A percentile compares a stretch with the other conserved stretches of the same genome.
Evolutionary conservation across 37 sponge, comb jelly and placozoan species (phyloP).

Genomic region (Spongilla lacustris): DNA sequence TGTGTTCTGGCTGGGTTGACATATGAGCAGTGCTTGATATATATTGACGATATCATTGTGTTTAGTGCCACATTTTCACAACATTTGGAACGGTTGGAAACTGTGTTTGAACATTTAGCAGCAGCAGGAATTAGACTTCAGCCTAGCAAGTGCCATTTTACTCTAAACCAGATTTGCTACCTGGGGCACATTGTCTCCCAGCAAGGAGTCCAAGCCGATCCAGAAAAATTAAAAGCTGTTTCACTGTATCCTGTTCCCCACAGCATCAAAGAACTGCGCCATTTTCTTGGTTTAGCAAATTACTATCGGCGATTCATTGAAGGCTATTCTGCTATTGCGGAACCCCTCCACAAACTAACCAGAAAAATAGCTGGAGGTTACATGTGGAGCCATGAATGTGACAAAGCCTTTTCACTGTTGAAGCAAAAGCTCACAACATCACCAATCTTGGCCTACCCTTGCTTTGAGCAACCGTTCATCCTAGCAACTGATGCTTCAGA

Average conservation of each 20-base stretch:
- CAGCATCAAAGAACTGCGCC: conserved; percentile 12
- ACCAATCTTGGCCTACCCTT: conserved; percentile 21
- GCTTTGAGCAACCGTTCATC: conserved; percentile 5
- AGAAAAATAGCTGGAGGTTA: conserved; percentile 30
- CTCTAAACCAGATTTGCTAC: conserved; percentile 5
- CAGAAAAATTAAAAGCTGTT: conserved; percentile 27
- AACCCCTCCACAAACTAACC: conserved; percentile 21
- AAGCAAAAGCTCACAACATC: conserved; percentile 12
- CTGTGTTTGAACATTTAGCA: too few relatives aligned
- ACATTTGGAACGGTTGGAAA: too few relatives aligned
- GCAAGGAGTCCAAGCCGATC: conserved; percentile 22
- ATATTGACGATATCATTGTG: too few relatives aligned
- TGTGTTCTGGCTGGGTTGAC: too few relatives aligned
- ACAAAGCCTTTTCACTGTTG: conserved; percentile 26
- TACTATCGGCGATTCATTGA: conserved; percentile 32
- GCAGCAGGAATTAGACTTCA: too few relatives aligned
- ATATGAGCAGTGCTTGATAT: too few relatives aligned
- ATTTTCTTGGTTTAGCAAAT: conserved; percentile 36
- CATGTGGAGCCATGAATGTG: conserved; percentile 5
- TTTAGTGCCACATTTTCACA: too few relatives aligned
- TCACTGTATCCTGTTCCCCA: conserved; percentile 28
- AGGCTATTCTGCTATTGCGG: conserved; percentile 28
- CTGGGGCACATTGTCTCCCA: conserved; percentile 45
- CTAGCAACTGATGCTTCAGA: conserved; percentile 33
- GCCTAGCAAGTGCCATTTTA: too few relatives aligned